These are phyloP conservation scores for Alexandromys fortis DNA, from an alignment of 2,113 vertebrate genomes.

Conservation along the genomic window DNA sequence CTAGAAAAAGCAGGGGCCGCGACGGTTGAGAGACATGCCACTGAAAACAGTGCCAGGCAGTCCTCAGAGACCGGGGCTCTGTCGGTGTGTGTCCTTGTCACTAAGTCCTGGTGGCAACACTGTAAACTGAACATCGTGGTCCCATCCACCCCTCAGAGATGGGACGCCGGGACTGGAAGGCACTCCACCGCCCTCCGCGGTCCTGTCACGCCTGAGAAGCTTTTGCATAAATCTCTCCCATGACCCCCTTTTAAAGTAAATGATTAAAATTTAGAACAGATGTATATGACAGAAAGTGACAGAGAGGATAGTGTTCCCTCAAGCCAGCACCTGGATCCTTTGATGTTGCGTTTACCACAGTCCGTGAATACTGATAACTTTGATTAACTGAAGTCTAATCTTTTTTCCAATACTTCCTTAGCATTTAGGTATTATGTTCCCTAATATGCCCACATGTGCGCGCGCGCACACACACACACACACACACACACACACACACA, in stretches of 20 bases:
- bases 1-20: background rate
- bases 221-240: background rate
- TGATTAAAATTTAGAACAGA: background rate
- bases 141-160: background rate
- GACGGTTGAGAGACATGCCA: background rate
- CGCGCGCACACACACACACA: background rate
- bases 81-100: accelerated
- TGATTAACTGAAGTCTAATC: background rate
- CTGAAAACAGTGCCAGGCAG: background rate
- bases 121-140: accelerated
- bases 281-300: background rate
- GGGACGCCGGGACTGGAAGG: background rate
- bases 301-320: background rate
- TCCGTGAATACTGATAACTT: background rate
- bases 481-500: background rate
- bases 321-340: accelerated
- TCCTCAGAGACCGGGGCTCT: background rate
- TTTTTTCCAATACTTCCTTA: background rate
- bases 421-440: background rate
- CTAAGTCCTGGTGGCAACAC: background rate
- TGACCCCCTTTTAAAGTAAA: background rate
- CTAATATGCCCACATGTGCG: background rate
- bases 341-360: accelerated
- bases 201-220: too few relatives aligned
- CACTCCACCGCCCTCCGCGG: accelerated